Percentiles rank a stretch among this genome's conserved stretches.
These are phyloP conservation scores for Trichomalopsis sarcophagae DNA, from an alignment of 1,140 invertebrate genomes.

Conservation along the genomic window DNA sequence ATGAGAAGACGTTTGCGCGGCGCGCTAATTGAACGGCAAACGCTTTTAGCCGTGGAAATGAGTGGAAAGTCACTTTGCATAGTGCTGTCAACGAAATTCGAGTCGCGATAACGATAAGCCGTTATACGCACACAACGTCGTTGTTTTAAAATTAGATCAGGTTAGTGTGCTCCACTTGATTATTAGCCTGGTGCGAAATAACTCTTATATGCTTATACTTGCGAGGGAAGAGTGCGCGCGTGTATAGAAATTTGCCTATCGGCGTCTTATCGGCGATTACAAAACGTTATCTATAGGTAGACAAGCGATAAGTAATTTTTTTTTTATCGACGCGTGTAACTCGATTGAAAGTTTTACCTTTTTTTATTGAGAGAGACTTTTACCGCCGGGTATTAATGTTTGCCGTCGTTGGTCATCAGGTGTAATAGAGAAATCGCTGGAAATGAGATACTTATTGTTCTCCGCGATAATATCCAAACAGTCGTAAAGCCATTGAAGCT, in stretches of 20 bases:
- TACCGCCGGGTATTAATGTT: too few species aligned
- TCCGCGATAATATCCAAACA: too few species aligned
- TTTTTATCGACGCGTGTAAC: too few species aligned
- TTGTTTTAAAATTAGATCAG: conserved; percentile 32
- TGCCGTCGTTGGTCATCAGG: too few species aligned
- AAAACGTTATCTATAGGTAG: not conserved
- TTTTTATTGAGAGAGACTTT: too few species aligned
- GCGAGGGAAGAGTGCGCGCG: not conserved
- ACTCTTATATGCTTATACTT: not conserved
- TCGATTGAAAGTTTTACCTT: too few species aligned
- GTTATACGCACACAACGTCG: not conserved
- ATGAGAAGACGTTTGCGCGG: not conserved
- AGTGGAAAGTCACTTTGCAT: conserved; percentile 32
- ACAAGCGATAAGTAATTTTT: not conserved
- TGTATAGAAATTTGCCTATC: not conserved
- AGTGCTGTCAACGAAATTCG: conserved; percentile 34
- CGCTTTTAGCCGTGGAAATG: conserved; percentile 18
- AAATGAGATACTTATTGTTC: too few species aligned
- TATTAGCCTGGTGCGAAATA: not conserved
- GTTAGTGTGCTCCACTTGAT: conserved; percentile 24
- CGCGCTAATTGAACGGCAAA: conserved; percentile 29
- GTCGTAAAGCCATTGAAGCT: not conserved
- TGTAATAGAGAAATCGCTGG: too few species aligned
- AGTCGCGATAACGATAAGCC: conserved; percentile 23
- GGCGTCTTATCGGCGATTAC: not conserved